These are phyloP conservation scores for Amia ocellicauda DNA, from an alignment of 2,113 vertebrate species.

Conservation along the genomic window DNA sequence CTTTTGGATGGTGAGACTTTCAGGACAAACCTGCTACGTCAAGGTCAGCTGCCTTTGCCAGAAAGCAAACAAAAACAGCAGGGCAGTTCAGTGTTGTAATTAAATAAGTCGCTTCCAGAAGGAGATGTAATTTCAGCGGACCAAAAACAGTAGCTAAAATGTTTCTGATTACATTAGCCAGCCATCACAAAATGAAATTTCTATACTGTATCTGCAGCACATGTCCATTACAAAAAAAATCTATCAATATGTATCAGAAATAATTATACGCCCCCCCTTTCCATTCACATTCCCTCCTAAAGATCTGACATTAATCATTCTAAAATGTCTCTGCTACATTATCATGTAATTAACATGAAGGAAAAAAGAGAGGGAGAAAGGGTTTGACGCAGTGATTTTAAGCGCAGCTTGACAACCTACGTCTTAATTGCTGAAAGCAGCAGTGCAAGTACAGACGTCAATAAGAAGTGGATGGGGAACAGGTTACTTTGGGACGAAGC, in stretches of 20 bases:
- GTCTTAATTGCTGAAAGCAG: conserved; percentile 48
- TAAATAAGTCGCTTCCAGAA: conserved; percentile 52
- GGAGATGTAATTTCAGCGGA: conserved; percentile 72
- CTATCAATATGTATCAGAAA: conserved; percentile 75
- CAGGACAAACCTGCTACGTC: conserved; percentile 31
- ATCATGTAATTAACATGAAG: conserved; percentile 55
- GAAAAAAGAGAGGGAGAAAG: conserved; percentile 26
- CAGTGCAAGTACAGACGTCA: conserved; percentile 22
- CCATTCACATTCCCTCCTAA: conserved; percentile 38
- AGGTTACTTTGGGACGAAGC: neutral
- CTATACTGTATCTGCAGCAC: conserved; percentile 76
- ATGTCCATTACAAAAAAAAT: conserved; percentile 74
- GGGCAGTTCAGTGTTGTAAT: conserved; percentile 60
- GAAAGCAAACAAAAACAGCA: conserved; percentile 53
- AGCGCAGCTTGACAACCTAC: conserved; percentile 37
- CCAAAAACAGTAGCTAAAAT: conserved; percentile 67
- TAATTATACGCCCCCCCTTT: conserved; percentile 61
- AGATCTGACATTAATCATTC: conserved; percentile 60
- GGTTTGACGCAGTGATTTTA: conserved; percentile 52
- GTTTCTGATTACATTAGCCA: conserved; percentile 76
- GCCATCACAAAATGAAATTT: conserved; percentile 81
- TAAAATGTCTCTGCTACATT: conserved; percentile 54
- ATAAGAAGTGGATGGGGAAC: conserved; percentile 2
- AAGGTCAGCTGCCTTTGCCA: conserved; percentile 53
- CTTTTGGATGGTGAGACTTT: conserved; percentile 29